A percentile compares a stretch with the other conserved stretches of the same genome.
These are phyloP conservation scores for Manis pentadactyla DNA, from an alignment of 2,797 vertebrate species.

Conservation along the genomic window DNA sequence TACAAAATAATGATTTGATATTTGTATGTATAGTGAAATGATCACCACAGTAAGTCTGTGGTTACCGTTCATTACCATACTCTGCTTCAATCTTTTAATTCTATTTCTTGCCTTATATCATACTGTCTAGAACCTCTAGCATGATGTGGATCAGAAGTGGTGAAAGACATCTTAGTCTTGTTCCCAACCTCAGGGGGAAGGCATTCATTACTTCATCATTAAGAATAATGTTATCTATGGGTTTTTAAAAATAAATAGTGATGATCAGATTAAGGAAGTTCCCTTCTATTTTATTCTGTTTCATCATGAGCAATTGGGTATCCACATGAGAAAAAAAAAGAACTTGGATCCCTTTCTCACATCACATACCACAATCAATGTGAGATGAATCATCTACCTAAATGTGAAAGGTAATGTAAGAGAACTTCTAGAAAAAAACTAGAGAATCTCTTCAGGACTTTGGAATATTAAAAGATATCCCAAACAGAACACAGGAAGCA, in stretches of 20 bases:
- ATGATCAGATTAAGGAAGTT: constrained; percentile 24
- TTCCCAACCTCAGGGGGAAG: not conserved
- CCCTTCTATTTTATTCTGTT: not conserved
- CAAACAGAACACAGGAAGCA: constrained; percentile 1
- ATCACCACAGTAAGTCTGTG: not conserved
- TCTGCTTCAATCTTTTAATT: not conserved
- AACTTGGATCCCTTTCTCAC: not conserved
- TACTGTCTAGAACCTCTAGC: not conserved
- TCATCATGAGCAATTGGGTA: not conserved
- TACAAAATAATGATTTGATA: not conserved
- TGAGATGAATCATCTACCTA: not conserved
- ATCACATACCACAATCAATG: not conserved
- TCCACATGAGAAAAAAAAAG: not conserved
- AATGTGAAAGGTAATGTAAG: not conserved
- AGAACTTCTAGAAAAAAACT: constrained; percentile 14
- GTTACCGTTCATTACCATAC: not conserved
- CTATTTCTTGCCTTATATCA: not conserved
- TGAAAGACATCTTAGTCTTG: not conserved
- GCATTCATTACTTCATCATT: not conserved
- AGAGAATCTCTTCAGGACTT: not conserved
- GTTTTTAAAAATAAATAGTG: not conserved
- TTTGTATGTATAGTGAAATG: not conserved
- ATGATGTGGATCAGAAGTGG: not conserved
- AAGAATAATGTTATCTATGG: not conserved
- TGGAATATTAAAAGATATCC: not conserved